Conservation (phyloP, 1,140 invertebrate genomes). For the Aphaenogaster floridana region DNA sequence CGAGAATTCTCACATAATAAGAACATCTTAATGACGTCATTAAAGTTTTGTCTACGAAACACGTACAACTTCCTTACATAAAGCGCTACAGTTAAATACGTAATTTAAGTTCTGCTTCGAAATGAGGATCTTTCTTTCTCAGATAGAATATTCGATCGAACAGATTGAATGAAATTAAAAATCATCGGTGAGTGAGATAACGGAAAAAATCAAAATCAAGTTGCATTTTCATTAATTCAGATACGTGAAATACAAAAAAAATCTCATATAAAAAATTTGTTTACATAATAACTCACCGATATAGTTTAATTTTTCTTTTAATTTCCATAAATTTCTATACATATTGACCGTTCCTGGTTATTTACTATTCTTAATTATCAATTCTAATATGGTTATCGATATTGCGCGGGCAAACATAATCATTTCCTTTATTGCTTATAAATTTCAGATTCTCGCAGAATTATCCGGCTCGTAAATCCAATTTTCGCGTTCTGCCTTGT, state of each 20-base stretch:
- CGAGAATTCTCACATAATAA: constrained; percentile 31
- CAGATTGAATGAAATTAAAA: background rate
- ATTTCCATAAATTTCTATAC: background rate
- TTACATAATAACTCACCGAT: background rate
- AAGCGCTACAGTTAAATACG: constrained; percentile 9
- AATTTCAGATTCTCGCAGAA: constrained; percentile 24
- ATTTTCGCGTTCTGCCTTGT: constrained; percentile 45
- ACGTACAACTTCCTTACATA: background rate
- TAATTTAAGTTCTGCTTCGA: constrained; percentile 40
- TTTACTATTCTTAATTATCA: constrained; percentile 4
- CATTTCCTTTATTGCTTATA: constrained; percentile 33
- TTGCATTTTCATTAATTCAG: background rate
- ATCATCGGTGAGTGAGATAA: background rate
- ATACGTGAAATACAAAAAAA: background rate
- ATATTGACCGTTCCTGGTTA: background rate
- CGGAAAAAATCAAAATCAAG: background rate
- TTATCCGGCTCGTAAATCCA: constrained; percentile 33
- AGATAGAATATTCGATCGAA: background rate
- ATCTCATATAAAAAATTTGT: background rate
- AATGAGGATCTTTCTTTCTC: constrained; percentile 15
- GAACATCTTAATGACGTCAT: constrained; percentile 47
- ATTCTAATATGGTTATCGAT: constrained; percentile 18
- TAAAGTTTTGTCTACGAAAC: constrained; percentile 41
- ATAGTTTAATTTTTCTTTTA: background rate
- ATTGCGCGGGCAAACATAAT: background rate